Base-by-base conservation (phyloP, 1,140 invertebrate genomes). In the Zaprionus tsacasi region DNA sequence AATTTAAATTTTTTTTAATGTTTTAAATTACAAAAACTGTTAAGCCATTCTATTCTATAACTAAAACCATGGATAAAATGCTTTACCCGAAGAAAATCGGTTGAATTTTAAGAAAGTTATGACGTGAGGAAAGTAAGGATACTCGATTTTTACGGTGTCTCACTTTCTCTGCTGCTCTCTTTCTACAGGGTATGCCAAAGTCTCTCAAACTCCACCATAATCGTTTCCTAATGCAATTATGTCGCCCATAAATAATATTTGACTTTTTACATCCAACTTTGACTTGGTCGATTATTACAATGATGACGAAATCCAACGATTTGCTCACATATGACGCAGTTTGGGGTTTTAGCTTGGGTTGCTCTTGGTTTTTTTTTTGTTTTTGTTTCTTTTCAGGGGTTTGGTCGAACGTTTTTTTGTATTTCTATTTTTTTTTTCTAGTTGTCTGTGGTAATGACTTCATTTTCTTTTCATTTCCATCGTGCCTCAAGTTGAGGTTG, bases 361-460 rank as follows among this genome's bases (percentile, higher is more conserved):
- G 27, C 27, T 30, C 27, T 30, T 15, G 30, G 12, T 13, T 40
- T 40, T 40, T 40, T 0, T 13, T 12, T 35, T 35, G 0, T 50
- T 17, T 50, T 17, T 17, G n/a, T 48, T 48, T 48, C 10, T 48
- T 45, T 50, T 25, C 7, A 15, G 56, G 36, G 55, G 27, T 77
- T 64, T 55, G 68, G 50, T 61, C 15, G 33, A 8, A 8, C 15
- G 55, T n/a, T 33, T 36, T 35, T 56, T 66, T 21, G 21, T 21
- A 21, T 21, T 69, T 63, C 8, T 25, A 15, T 35, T 6, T 17
- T 6, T 6, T 17, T 6, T 17, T 27, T 58, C 45, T 50, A 12
- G 63, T 85, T 85, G 81, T 69, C 78, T 70, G 78, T 81, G 81
- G 81, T 85, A 85, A 85, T 85, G 81, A 85, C 81, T 86, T 85